These are phyloP conservation scores for Artibeus lituratus DNA, from an alignment of 2,797 vertebrate species.

Conservation along the genomic window DNA sequence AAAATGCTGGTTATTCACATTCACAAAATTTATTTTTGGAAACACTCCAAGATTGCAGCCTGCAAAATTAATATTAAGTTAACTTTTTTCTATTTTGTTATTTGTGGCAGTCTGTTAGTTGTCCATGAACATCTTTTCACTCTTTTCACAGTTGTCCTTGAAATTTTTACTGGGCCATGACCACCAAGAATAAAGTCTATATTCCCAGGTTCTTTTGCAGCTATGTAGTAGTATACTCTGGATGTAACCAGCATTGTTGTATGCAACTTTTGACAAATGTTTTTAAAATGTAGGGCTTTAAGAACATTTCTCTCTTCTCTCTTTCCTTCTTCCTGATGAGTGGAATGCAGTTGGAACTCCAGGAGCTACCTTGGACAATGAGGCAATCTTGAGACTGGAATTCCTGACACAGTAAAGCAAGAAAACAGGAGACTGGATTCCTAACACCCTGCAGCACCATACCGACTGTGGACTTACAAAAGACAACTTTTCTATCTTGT, in stretches of 20 bases:
- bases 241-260: neutral
- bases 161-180: neutral
- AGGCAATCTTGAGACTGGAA: neutral
- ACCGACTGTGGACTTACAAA: neutral
- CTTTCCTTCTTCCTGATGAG: neutral
- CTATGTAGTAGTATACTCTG: neutral
- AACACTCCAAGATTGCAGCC: neutral
- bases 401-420: neutral
- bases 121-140: neutral
- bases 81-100: neutral
- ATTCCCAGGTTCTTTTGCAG: neutral
- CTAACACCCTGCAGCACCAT: neutral
- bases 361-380: neutral
- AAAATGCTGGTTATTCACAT: neutral
- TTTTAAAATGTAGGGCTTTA: neutral
- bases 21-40: conserved; percentile 10
- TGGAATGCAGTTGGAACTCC: neutral
- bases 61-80: neutral
- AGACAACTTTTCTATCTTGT: neutral
- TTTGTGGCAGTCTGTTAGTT: neutral
- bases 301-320: neutral
- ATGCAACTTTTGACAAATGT: neutral
- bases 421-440: neutral
- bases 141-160: neutral
- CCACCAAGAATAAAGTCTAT: neutral